Evolutionary conservation across 2,797 vertebrate genomes (phyloP).

Genomic region (Eulemur albifrons): DNA sequence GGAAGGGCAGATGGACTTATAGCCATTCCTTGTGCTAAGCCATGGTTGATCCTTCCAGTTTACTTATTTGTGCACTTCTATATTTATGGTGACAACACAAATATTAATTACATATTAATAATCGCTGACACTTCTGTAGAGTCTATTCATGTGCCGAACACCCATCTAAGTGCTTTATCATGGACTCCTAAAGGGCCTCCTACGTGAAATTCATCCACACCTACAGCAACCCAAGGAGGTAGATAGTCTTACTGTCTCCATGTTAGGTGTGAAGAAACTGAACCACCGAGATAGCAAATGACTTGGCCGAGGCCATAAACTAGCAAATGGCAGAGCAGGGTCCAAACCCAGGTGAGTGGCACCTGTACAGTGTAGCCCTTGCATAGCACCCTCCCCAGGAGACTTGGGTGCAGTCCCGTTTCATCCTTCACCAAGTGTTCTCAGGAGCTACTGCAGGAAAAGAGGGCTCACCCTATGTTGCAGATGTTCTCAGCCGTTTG

Average conservation of each 20-base stretch:
- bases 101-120: neutral
- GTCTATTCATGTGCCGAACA: neutral
- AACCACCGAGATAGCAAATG: neutral
- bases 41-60: neutral
- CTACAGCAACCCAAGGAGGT: neutral
- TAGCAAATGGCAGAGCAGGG: neutral
- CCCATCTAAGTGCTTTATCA: neutral
- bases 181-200: neutral
- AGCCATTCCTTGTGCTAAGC: neutral
- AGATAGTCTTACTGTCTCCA: neutral
- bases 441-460: neutral
- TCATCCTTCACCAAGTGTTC: neutral
- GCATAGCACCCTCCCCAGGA: accelerated
- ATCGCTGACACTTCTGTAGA: neutral
- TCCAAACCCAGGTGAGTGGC: neutral
- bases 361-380: accelerated
- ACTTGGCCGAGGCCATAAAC: neutral
- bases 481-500: neutral
- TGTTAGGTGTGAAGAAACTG: neutral
- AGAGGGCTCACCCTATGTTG: neutral
- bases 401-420: neutral
- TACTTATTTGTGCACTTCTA: neutral
- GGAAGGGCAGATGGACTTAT: neutral
- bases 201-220: neutral
- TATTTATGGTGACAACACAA: neutral